Percentiles rank a stretch among this genome's conserved stretches.
These are phyloP conservation scores for Zaprionus obscuricornis DNA, from an alignment of 2,888 invertebrate genomes.

Conservation along the genomic window DNA sequence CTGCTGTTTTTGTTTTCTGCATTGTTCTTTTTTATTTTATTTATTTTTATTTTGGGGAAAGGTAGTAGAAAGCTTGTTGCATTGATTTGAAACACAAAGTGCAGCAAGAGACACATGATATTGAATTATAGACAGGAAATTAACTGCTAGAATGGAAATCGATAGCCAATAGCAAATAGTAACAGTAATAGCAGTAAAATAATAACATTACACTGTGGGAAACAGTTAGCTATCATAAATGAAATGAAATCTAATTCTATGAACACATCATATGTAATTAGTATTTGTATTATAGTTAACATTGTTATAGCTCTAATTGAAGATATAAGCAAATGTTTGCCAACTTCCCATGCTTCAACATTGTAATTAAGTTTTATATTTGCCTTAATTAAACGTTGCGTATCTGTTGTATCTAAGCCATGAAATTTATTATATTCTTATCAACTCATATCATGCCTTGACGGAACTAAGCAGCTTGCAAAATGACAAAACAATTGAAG, in stretches of 20 bases:
- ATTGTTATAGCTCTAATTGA: too few relatives aligned
- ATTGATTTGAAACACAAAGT: conserved; percentile 51
- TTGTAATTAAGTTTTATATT: neutral
- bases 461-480: conserved; percentile 35
- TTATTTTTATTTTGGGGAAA: conserved; percentile 17
- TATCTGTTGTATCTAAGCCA: conserved; percentile 19
- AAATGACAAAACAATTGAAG: conserved; percentile 24
- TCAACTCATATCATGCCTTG: conserved; percentile 34
- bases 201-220: conserved; percentile 19
- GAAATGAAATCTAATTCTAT: too few relatives aligned
- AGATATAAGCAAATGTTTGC: too few relatives aligned
- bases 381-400: conserved; percentile 15
- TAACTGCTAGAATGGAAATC: too few relatives aligned
- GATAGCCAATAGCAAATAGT: too few relatives aligned
- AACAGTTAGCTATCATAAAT: conserved; percentile 17
- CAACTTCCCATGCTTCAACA: neutral
- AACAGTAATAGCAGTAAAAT: too few relatives aligned
- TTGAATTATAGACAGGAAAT: conserved; percentile 59
- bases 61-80: conserved; percentile 38
- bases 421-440: conserved; percentile 22
- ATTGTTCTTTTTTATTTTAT: conserved; percentile 26
- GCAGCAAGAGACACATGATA: conserved; percentile 23
- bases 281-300: too few relatives aligned
- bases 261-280: too few relatives aligned
- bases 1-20: neutral